These are phyloP conservation scores for Muscina levida DNA, from an alignment of 2,888 invertebrate genomes.

Conservation along the genomic window DNA sequence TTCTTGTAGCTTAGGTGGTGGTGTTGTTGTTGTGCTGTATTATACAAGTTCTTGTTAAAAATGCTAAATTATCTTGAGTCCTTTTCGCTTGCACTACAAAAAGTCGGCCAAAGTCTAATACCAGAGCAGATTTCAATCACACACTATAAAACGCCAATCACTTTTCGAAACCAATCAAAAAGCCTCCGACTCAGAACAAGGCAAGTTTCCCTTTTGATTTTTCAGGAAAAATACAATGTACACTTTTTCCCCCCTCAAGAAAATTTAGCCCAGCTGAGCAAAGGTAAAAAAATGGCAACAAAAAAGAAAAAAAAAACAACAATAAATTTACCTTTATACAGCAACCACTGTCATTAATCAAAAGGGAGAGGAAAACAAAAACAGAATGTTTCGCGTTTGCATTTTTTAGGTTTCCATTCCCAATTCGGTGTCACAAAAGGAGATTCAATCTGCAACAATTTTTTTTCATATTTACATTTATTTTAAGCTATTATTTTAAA, in stretches of 20 bases:
- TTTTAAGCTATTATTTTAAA: constrained; percentile 7
- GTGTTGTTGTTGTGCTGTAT: constrained; percentile 66
- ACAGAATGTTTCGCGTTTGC: constrained; percentile 47
- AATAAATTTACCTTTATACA: constrained; percentile 19
- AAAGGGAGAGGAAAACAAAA: constrained; percentile 26
- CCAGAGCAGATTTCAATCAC: constrained; percentile 60
- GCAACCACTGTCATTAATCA: constrained; percentile 32
- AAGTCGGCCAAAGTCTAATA: constrained; percentile 55
- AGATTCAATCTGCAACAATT: constrained; percentile 47
- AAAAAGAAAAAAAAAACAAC: neutral
- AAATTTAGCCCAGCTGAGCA: constrained; percentile 60
- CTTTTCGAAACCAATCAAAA: constrained; percentile 61
- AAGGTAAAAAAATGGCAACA: constrained; percentile 29
- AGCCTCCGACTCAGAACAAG: constrained; percentile 52
- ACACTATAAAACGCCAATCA: constrained; percentile 57
- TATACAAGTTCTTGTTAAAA: constrained; percentile 64
- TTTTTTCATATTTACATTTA: neutral
- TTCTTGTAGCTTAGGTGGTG: constrained; percentile 84
- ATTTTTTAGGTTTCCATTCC: constrained; percentile 64
- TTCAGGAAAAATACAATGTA: constrained; percentile 44
- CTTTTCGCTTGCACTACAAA: constrained; percentile 62
- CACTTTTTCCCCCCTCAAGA: constrained; percentile 53
- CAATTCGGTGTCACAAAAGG: constrained; percentile 49
- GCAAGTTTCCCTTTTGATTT: constrained; percentile 66
- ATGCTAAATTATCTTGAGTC: constrained; percentile 65